A percentile compares a stretch with the other conserved stretches of the same genome.
These are phyloP conservation scores for Triops cancriformis DNA, from an alignment of 1,140 invertebrate genomes.

Conservation along the genomic window DNA sequence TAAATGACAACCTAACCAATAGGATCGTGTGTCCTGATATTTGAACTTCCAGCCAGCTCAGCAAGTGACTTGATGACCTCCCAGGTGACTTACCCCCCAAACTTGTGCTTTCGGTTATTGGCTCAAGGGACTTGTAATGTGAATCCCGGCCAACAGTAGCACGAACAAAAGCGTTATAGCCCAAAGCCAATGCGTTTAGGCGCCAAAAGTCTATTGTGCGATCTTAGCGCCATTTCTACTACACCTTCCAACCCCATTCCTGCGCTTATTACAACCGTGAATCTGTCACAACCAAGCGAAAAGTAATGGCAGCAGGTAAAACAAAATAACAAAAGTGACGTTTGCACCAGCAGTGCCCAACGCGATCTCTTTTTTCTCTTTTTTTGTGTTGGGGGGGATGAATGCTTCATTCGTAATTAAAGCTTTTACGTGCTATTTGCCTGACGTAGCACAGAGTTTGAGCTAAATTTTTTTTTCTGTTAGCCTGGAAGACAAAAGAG, in stretches of 20 bases:
- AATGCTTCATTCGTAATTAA: slow-evolving; percentile 7
- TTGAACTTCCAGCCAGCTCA: background rate
- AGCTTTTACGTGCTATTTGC: background rate
- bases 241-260: background rate
- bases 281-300: background rate
- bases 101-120: background rate
- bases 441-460: background rate
- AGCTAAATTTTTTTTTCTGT: background rate
- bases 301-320: background rate
- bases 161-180: background rate
- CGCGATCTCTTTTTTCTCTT: background rate
- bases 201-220: background rate
- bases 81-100: background rate
- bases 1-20: background rate
- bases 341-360: background rate
- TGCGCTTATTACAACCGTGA: background rate
- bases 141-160: background rate
- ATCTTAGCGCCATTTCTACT: background rate
- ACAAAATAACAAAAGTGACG: background rate
- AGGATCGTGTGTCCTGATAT: background rate
- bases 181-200: background rate
- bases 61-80: background rate
- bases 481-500: background rate
- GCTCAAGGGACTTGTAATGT: background rate
- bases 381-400: no score